Conservation (phyloP, 1,140 invertebrate genomes). For the Planococcus citri region DNA sequence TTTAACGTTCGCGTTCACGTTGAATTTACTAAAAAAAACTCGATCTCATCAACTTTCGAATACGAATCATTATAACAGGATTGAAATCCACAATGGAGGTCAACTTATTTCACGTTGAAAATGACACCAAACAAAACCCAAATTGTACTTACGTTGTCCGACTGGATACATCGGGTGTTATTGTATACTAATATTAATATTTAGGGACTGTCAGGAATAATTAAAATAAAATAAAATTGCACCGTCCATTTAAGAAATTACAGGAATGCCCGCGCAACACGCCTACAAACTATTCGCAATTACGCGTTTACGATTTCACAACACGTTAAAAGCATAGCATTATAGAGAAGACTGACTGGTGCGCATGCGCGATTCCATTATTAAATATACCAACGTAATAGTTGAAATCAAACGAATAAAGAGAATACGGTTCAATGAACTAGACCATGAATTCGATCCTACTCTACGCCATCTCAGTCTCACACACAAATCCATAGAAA, state of each 20-base stretch:
- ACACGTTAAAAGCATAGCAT: neutral
- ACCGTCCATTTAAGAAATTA: constrained; percentile 13
- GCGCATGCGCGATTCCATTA: neutral
- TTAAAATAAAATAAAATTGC: neutral
- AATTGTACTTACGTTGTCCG: constrained; percentile 40
- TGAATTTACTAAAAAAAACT: too few species aligned
- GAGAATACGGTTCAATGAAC: constrained; percentile 6
- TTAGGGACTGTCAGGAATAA: constrained; percentile 1
- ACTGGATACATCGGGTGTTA: constrained; percentile 39
- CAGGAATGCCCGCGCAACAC: neutral
- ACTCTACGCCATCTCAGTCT: neutral
- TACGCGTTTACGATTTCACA: constrained; percentile 6
- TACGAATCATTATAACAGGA: neutral
- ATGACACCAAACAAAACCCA: neutral
- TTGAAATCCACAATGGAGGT: neutral
- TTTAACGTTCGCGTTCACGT: neutral
- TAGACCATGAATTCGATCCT: constrained; percentile 1
- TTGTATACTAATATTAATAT: neutral
- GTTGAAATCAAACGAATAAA: neutral
- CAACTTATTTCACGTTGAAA: neutral
- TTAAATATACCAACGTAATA: constrained; percentile 1
- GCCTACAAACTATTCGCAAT: constrained; percentile 6
- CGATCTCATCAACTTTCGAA: neutral
- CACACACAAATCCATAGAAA: neutral
- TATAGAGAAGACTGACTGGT: neutral